Evolutionary conservation across 1,140 invertebrate genomes (phyloP).

Genomic region (Augochlora pura): DNA sequence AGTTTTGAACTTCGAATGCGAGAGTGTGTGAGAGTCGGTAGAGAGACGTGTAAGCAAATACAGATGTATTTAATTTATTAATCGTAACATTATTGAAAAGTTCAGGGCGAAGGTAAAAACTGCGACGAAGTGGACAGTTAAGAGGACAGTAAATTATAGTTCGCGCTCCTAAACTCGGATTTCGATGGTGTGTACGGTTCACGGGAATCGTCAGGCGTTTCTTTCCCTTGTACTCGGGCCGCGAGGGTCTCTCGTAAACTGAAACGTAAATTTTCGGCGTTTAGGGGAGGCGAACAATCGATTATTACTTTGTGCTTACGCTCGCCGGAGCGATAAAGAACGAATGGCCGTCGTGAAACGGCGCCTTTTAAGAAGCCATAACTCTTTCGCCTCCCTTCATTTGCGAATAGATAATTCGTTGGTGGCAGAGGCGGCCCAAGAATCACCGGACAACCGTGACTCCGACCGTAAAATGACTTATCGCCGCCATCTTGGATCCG

Average conservation of each 20-base stretch:
- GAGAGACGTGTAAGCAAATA: too few relatives aligned
- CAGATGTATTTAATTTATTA: slow-evolving; percentile 35
- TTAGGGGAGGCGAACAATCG: slow-evolving; percentile 62
- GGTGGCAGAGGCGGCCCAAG: slow-evolving; percentile 18
- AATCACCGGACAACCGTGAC: slow-evolving; percentile 44
- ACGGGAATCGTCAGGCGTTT: neutral
- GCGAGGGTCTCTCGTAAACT: slow-evolving; percentile 63
- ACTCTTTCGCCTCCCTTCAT: slow-evolving; percentile 63
- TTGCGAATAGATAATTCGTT: slow-evolving; percentile 47
- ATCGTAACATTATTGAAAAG: slow-evolving; percentile 6
- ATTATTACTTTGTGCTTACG: slow-evolving; percentile 66
- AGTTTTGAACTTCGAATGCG: too few relatives aligned
- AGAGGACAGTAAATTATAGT: slow-evolving; percentile 50
- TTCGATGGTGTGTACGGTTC: slow-evolving; percentile 20
- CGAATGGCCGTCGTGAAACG: slow-evolving; percentile 56
- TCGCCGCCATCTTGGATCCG: slow-evolving; percentile 7
- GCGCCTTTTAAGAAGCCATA: slow-evolving; percentile 70
- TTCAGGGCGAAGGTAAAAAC: neutral
- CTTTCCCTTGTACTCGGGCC: neutral
- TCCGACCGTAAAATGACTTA: slow-evolving; percentile 39
- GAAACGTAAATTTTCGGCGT: slow-evolving; percentile 70
- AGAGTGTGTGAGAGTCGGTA: too few relatives aligned
- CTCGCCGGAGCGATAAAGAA: slow-evolving; percentile 54
- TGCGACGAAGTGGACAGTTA: slow-evolving; percentile 41
- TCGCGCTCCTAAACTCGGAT: slow-evolving; percentile 37